Base-by-base conservation (phyloP, 2,797 vertebrate genomes). In the Gobionotothen gibberifrons region DNA sequence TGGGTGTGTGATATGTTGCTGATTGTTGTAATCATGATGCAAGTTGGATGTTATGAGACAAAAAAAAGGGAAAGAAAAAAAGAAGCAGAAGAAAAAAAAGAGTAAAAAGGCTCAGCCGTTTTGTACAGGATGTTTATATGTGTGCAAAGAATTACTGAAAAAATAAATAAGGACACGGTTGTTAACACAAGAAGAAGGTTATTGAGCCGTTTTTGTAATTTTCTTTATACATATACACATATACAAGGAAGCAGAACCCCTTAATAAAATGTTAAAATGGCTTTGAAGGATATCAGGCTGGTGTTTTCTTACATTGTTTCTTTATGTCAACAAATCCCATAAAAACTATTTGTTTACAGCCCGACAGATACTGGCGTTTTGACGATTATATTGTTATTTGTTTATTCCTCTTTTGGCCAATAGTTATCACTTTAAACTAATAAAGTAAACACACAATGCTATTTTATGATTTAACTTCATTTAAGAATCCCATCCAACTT, bases 51-150 rank as follows among this genome's bases (percentile, higher is more conserved):
- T 94, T 89, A 89, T 92, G 79, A 93, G 32, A 36, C 6, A 93
- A 90, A 91, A 69, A 54, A 48, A 48, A 13, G 39, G 6, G 55
- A 91, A 90, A 92, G 90, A 92, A 90, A 72, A 82, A 82, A 93
- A 93, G 89, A 93, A 91, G 88, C 90, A 93, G 89, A 68, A 60
- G 26, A 26, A 26, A 26, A 36, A 36, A 65, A 78, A 51, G 43
- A 70, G 42, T 81, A 67, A 26, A 56, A 40, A 81, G 85, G 72
- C 87, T 89, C 88, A 66, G 89, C 87, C 92, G 87, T 95, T 97
- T 96, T 96, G 95, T 95, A 95, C 95, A 96, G 92, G 90, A 95
- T 96, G 95, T 96, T 96, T 96, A 94, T 95, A 96, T 96, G 94
- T 96, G 93, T 93, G 93, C 94, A 88, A 94, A 92, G 90, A 95